Conservation (phyloP, 1,140 invertebrate species). For the Polypedilum vanderplanki region DNA sequence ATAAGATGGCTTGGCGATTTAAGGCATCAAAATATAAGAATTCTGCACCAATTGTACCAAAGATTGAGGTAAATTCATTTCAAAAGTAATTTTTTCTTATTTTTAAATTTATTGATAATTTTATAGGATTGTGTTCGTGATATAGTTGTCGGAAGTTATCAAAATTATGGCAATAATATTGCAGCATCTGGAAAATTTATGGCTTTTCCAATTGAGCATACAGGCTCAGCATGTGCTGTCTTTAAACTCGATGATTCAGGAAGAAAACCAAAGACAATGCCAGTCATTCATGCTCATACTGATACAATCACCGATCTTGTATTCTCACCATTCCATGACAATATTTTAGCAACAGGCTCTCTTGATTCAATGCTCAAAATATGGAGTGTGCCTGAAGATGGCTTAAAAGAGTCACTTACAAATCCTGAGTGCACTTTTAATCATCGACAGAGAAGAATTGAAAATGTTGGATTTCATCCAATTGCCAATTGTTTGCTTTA, state of each 20-base stretch:
- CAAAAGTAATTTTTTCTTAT: background rate
- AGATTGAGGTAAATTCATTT: conserved; percentile 64
- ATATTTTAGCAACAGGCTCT: conserved; percentile 79
- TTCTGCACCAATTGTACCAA: conserved; percentile 86
- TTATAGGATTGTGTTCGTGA: background rate
- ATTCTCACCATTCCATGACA: conserved; percentile 92
- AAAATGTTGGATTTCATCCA: conserved; percentile 80
- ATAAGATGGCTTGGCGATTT: conserved; percentile 82
- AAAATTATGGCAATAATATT: conserved; percentile 90
- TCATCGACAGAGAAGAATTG: conserved; percentile 71
- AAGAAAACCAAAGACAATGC: conserved; percentile 76
- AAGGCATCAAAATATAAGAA: conserved; percentile 97
- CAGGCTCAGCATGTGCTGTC: conserved; percentile 78
- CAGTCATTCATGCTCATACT: conserved; percentile 71
- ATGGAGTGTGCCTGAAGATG: conserved; percentile 75
- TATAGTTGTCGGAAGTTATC: conserved; percentile 67
- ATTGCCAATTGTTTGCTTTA: conserved; percentile 76
- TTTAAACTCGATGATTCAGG: conserved; percentile 79
- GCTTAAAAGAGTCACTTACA: conserved; percentile 67
- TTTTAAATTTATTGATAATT: background rate
- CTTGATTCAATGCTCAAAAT: conserved; percentile 85
- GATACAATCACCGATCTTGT: conserved; percentile 92
- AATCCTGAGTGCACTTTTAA: conserved; percentile 74
- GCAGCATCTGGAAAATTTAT: conserved; percentile 85
- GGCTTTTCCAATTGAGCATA: conserved; percentile 86